A percentile compares a stretch with the other conserved stretches of the same genome.
Evolutionary conservation across 2,113 vertebrate genomes (phyloP).

Genomic region (Cathartes aura): DNA sequence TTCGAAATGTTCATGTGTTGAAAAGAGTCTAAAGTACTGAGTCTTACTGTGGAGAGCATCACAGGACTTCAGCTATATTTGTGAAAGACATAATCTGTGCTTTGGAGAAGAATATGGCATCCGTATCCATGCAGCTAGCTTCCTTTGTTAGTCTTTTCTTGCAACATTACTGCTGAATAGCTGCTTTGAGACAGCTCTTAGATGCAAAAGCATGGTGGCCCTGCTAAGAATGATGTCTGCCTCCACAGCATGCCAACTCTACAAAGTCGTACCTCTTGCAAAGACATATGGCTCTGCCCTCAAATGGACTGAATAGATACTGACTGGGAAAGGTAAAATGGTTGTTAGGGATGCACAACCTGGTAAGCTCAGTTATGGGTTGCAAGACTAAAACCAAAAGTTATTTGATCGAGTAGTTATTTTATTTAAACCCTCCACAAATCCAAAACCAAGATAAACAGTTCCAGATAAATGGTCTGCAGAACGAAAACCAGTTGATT

Average conservation of each 20-base stretch:
- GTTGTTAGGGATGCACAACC: neutral
- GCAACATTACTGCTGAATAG: neutral
- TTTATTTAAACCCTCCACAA: constrained; percentile 8
- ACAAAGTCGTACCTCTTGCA: neutral
- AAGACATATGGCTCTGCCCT: neutral
- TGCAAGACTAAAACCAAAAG: neutral
- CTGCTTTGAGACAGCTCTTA: neutral
- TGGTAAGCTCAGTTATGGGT: neutral
- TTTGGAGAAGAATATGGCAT: neutral
- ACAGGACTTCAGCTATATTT: neutral
- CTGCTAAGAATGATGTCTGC: neutral
- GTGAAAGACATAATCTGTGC: neutral
- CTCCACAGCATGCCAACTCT: neutral
- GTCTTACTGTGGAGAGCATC: neutral
- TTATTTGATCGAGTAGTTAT: neutral
- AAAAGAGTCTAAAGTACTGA: neutral
- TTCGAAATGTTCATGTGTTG: neutral
- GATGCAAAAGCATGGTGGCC: neutral
- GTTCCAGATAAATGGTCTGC: neutral
- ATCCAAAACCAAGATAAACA: neutral
- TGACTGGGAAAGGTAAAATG: neutral
- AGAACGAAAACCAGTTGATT: neutral
- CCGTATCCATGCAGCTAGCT: accelerated
- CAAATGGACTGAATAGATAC: neutral
- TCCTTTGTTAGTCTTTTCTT: neutral